Base-by-base conservation (phyloP, 2,797 vertebrate genomes). In the Rhynchotus rufescens region DNA sequence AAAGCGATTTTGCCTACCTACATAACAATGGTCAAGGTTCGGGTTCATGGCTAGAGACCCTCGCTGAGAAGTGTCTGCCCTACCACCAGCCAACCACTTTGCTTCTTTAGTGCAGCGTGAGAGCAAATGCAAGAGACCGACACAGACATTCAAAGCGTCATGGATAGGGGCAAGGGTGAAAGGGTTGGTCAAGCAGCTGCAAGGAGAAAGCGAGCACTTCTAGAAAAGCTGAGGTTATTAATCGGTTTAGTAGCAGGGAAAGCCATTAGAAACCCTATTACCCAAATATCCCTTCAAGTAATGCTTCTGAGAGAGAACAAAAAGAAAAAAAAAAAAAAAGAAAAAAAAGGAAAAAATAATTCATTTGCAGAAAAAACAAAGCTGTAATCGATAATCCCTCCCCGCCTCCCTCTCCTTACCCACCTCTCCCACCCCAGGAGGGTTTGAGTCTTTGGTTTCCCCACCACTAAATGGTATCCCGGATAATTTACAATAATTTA, bases 1-100 rank as follows among this genome's bases (percentile, higher is more conserved):
- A 98, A 98, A 98, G 98, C 97, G 97, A 97, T 98, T 98, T 97
- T 97, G 98, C 99, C 99, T 99, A 99, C 99, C 99, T 99, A 99
- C 99, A 99, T 98, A 99, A 98, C 98, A 98, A 97, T 97, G 98
- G 97, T 98, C 98, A 98, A 96, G 98, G 98, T 98, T 98, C 98
- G 96, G 98, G 98, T 95, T 98, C 99, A 99, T 98, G 98, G 97
- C 98, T 98, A 98, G 98, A 98, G 99, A 98, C 99, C 99, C 98
- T 98, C 98, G 98, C 98, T 98, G 98, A 97, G 98, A 98, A 98
- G 98, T 96, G 98, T 98, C 98, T 99, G 99, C 98, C 98, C 99
- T 99, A 99, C 98, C 98, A 99, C 98, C 98, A 98, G 98, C 98
- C 98, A 98, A 98, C 98, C 98, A 96, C 98, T 98, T 98, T 98